These are phyloP conservation scores for Crotalus helleri DNA, from an alignment of 2,113 vertebrate genomes.

Conservation along the genomic window DNA sequence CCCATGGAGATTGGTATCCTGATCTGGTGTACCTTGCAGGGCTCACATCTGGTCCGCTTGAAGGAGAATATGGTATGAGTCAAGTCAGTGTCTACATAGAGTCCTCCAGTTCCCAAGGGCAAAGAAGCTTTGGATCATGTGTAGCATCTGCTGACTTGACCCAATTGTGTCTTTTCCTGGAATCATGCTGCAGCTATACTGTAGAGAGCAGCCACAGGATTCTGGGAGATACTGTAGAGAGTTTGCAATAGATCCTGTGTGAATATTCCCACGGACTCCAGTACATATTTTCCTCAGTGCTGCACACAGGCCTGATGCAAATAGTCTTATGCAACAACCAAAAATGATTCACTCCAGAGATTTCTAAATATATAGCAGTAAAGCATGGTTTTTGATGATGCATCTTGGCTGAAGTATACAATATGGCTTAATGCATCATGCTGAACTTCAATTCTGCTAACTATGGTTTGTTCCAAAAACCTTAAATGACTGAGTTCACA, in stretches of 20 bases:
- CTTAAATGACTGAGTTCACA: neutral
- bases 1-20: neutral
- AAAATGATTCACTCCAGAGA: neutral
- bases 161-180: neutral
- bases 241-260: neutral
- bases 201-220: neutral
- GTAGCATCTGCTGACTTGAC: neutral
- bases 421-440: neutral
- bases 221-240: neutral
- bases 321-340: neutral
- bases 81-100: neutral
- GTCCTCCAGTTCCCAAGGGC: neutral
- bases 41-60: neutral
- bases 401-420: neutral
- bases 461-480: neutral
- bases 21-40: neutral
- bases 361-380: neutral
- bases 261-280: neutral
- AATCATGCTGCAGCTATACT: neutral
- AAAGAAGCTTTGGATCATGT: neutral
- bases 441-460: neutral
- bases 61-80: neutral
- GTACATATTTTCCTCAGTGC: neutral
- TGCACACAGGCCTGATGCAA: neutral
- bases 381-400: neutral